Base-by-base conservation (phyloP, 1,140 invertebrate genomes). In the Habropoda laboriosa region DNA sequence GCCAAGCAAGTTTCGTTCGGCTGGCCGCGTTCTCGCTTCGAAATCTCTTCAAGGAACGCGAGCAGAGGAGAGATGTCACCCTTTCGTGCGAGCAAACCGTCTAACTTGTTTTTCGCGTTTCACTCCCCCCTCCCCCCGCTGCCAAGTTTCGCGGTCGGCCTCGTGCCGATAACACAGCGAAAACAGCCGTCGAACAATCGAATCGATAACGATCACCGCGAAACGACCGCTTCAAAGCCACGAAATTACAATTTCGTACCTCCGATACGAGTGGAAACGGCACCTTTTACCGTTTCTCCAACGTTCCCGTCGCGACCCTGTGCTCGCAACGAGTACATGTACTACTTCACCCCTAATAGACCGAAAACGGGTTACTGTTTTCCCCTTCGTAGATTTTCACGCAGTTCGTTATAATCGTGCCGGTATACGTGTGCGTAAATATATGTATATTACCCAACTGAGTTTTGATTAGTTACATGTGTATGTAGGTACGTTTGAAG, bases 1-100 rank as follows among this genome's bases (percentile, higher is more conserved):
- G 86, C 84, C 86, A 83, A 78, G 74, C 79, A 89, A 88, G 84
- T 86, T 68, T 63, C 71, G 74, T 76, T 64, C 0, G n/a, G 60
- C 81, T 79, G 88, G 76, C 72, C 82, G 67, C 63, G 68, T 87
- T 87, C 75, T 42, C 77, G n/a, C n/a, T n/a, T 84, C 58, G 27
- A 84, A 87, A 87, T 84, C 85, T 79, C 81, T 68, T 60, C 63
- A 57, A 84, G 83, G 77, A 84, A 87, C 73, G 79, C 73, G 51
- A 60, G 2, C 16, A 40, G 51, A 40, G 51, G n/a, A 40, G 58
- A 78, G 57, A 42, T 73, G 79, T 70, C 38, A 71, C 63, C 61
- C 32, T 30, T 53, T 13, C 68, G 42, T 58, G 73, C 24, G 47
- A 21, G 5, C 21, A 57, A 75, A 1, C 60, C n/a, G 18, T 2